Conservation (phyloP, 2,113 vertebrate species). For the Sciurus niger region DNA sequence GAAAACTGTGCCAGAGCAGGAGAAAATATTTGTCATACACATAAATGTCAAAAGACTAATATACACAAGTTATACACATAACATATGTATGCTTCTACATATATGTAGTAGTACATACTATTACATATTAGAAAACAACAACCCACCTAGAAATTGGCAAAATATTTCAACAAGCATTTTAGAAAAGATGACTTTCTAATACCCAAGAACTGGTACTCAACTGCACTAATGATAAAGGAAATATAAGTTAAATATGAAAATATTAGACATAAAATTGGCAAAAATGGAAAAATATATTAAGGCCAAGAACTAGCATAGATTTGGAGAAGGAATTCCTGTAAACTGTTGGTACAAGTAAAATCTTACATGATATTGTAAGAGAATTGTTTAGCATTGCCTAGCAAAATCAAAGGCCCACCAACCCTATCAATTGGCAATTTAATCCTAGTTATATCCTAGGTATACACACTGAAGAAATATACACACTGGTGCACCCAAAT, state of each 20-base stretch:
- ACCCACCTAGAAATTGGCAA: slow-evolving; percentile 29
- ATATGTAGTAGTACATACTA: too few species aligned
- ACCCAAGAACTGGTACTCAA: background rate
- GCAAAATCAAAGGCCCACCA: background rate
- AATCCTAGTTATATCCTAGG: background rate
- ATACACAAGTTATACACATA: background rate
- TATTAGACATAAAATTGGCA: slow-evolving; percentile 20
- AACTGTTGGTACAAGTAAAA: background rate
- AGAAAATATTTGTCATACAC: background rate
- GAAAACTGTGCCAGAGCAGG: slow-evolving; percentile 21
- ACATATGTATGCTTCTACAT: background rate
- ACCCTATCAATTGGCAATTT: background rate
- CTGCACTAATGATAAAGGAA: slow-evolving; percentile 1
- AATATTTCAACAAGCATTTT: slow-evolving; percentile 24
- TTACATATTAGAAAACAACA: too few species aligned
- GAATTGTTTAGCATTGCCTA: background rate
- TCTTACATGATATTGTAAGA: background rate
- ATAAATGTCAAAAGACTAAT: background rate
- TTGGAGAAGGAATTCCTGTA: background rate
- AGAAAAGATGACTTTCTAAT: background rate
- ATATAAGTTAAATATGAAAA: slow-evolving; percentile 21
- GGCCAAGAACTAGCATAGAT: background rate
- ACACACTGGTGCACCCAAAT: background rate
- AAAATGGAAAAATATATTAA: background rate
- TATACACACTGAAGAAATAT: background rate